phyloP scores from a whole-genome alignment of 1,140 invertebrate genomes.

The Aphelenchoides avenae region DNA sequence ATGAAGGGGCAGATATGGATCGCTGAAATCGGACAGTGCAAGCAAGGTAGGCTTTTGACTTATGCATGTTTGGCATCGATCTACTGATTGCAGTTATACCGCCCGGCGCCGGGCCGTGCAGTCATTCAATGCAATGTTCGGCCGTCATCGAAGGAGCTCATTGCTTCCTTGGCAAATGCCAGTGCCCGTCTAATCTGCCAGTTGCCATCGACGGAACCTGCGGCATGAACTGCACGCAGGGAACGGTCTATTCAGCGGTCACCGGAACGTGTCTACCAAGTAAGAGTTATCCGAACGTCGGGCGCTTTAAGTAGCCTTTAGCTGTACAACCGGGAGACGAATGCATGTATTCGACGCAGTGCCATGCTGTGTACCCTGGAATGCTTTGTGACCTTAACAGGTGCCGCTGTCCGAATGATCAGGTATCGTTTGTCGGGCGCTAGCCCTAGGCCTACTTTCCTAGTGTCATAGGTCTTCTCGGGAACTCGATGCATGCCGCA shows the following conservation, averaged over 20 bases:
- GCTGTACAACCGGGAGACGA: constrained; percentile 12
- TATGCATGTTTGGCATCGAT: neutral
- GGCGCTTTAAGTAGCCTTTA: neutral
- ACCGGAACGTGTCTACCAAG: constrained; percentile 54
- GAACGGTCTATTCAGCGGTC: constrained; percentile 48
- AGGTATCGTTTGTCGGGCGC: no score
- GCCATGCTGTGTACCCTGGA: constrained; percentile 52
- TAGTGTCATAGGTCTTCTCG: constrained; percentile 52
- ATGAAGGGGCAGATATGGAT: constrained; percentile 53
- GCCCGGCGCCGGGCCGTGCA: constrained; percentile 48
- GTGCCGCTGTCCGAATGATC: constrained; percentile 50
- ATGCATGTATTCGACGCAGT: constrained; percentile 52
- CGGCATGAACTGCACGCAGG: constrained; percentile 43
- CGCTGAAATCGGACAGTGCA: constrained; percentile 55
- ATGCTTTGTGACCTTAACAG: constrained; percentile 48
- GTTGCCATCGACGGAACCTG: constrained; percentile 56
- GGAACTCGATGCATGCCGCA: constrained; percentile 42
- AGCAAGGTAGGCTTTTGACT: constrained; percentile 39
- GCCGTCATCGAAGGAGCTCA: constrained; percentile 49
- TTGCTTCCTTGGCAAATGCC: constrained; percentile 49
- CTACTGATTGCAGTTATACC: constrained; percentile 44
- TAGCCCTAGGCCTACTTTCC: no score
- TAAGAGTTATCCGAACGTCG: constrained; percentile 10
- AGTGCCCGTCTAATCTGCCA: constrained; percentile 47
- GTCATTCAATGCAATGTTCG: constrained; percentile 55